Conservation (phyloP, 1,140 invertebrate genomes). For the Cotesia chilonis region DNA sequence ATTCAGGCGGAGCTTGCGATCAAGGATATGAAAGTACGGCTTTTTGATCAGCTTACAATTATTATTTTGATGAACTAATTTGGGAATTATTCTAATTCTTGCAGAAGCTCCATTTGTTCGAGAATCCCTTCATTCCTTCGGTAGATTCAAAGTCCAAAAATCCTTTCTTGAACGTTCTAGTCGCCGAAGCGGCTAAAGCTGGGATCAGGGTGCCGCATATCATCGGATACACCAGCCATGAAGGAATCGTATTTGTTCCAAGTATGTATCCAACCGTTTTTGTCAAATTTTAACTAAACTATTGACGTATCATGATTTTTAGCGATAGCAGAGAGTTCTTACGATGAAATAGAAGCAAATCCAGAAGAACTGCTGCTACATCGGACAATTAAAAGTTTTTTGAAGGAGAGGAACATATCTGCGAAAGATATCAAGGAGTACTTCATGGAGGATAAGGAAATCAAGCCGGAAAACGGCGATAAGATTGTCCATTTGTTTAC, state of each 20-base stretch:
- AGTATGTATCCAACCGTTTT: conserved; percentile 39
- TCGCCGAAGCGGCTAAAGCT: conserved; percentile 51
- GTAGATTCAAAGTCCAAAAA: conserved; percentile 52
- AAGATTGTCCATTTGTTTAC: conserved; percentile 11
- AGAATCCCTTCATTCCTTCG: conserved; percentile 46
- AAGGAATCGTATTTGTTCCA: conserved; percentile 65
- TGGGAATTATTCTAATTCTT: neutral
- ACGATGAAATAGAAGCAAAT: neutral
- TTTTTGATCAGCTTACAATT: neutral
- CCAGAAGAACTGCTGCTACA: neutral
- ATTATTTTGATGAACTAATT: too few relatives aligned
- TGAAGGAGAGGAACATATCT: conserved; percentile 43
- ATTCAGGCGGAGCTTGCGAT: neutral
- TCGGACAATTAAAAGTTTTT: neutral
- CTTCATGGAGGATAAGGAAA: conserved; percentile 50
- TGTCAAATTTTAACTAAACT: neutral
- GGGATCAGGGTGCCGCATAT: conserved; percentile 70
- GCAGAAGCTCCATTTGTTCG: conserved; percentile 41
- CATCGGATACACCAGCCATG: conserved; percentile 69
- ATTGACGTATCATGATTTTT: neutral
- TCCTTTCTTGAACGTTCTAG: conserved; percentile 60
- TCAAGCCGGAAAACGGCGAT: conserved; percentile 1
- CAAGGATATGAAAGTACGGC: too few relatives aligned
- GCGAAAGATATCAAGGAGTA: conserved; percentile 59
- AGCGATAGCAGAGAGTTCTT: neutral